These are phyloP conservation scores for Ianthella basta DNA, from an alignment of 37 sponge, comb jelly and placozoan species.

Conservation along the genomic window DNA sequence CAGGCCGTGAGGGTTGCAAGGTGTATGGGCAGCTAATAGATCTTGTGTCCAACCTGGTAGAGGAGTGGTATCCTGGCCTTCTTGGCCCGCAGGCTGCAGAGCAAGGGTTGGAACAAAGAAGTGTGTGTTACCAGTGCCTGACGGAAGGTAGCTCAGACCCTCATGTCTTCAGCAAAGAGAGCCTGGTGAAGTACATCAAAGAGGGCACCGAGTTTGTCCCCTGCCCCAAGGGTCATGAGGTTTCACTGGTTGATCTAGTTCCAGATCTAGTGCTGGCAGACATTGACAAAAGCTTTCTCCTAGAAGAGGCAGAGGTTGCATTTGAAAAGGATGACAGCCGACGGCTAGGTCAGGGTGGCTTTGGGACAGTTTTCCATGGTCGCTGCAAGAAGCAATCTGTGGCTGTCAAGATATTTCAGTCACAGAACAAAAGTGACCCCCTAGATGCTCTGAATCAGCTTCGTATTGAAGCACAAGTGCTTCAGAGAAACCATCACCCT, in stretches of 20 bases:
- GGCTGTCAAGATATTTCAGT: constrained; percentile 69
- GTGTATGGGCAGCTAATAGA: constrained; percentile 59
- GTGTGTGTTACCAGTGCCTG: constrained; percentile 52
- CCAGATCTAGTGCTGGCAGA: constrained; percentile 60
- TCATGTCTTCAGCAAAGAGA: constrained; percentile 28
- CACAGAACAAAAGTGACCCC: background rate
- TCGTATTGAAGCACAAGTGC: constrained; percentile 36
- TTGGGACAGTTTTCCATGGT: constrained; percentile 83
- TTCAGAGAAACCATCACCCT: constrained; percentile 58
- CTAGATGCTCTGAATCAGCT: constrained; percentile 42
- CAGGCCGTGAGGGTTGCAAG: constrained; percentile 32
- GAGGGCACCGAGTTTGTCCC: background rate
- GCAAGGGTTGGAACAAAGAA: constrained; percentile 31
- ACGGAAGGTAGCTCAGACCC: background rate
- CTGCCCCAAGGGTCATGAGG: constrained; percentile 34
- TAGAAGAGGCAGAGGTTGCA: constrained; percentile 56
- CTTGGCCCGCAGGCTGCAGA: too few species aligned
- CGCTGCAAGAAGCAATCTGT: constrained; percentile 64
- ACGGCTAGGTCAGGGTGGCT: constrained; percentile 85
- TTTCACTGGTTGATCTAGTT: constrained; percentile 37
- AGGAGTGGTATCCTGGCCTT: constrained; percentile 71
- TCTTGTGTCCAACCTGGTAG: constrained; percentile 30
- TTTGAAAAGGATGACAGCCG: constrained; percentile 60
- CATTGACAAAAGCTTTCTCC: constrained; percentile 45
- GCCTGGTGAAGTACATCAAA: constrained; percentile 4